Base-by-base conservation (phyloP, 2,797 vertebrate species). In the Peromyscus attwateri region DNA sequence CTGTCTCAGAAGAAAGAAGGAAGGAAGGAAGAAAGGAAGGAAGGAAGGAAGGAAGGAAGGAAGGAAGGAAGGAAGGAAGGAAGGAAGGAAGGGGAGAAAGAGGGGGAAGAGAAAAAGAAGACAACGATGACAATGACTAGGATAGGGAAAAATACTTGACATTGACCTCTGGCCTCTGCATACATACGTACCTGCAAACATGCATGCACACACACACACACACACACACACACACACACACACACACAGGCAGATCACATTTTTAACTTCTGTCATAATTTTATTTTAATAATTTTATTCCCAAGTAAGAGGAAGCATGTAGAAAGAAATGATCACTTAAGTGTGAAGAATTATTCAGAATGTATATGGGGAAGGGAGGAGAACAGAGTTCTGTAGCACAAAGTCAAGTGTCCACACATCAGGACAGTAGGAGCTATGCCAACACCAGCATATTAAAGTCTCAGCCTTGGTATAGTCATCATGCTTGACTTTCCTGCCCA, bases 291-390 rank as follows among this genome's bases (percentile, higher is more conserved):
- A 8, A 71, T 82, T 94, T 73, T 60, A 62, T 85, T 40, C 23
- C 70, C 1, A 68, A 93, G 75, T 17, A 81, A 93, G 71, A 92
- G 31, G 57, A 83, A 73, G 57, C 71, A 16, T 85, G 1, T 68
- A 57, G 46, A 96, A 14, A 76, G 34, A 83, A 97, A 80, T 37
- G n/a, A 21, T 40, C 52, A 31, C 70, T 40, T 87, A 88, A 12
- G 23, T 83, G 80, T 79, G 43, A 90, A 66, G 60, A 34, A 11
- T 31, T 95, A 62, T 49, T 92, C 25, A 92, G 55, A 80, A 77
- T 91, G 57, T 46, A 55, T 31, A 25, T 11, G 71, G 21, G 46
- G 8, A 73, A 23, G 21, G n/a, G n/a, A n/a, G n/a, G n/a, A n/a
- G n/a, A n/a, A n/a, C n/a, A n/a, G n/a, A n/a, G n/a, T n/a, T n/a